These are phyloP conservation scores for Gila orcuttii DNA, from an alignment of 2,113 vertebrate species.

Conservation along the genomic window DNA sequence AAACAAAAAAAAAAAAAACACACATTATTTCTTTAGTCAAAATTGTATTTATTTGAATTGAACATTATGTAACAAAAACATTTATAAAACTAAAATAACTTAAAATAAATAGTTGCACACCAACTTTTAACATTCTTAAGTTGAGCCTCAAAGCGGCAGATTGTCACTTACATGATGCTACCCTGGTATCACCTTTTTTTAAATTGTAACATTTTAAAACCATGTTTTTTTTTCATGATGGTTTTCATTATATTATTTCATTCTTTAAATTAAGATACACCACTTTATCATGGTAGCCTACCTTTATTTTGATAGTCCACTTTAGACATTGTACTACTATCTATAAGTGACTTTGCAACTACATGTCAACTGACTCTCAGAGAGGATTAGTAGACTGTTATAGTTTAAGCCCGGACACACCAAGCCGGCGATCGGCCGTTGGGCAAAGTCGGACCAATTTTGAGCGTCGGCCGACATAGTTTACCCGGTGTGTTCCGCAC, in stretches of 20 bases:
- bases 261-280: not conserved
- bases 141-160: not conserved
- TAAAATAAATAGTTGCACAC: conserved; percentile 22
- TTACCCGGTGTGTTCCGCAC: too few relatives aligned
- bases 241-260: not conserved
- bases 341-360: too few relatives aligned
- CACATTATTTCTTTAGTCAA: not conserved
- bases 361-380: too few relatives aligned
- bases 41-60: not conserved
- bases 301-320: too few relatives aligned
- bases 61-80: not conserved
- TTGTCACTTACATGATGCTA: not conserved
- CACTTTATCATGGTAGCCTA: not conserved
- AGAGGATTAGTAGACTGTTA: too few relatives aligned
- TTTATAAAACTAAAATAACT: not conserved
- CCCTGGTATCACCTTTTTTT: not conserved
- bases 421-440: too few relatives aligned
- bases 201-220: not conserved
- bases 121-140: conserved; percentile 3
- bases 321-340: too few relatives aligned
- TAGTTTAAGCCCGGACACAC: too few relatives aligned
- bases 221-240: conserved; percentile 1
- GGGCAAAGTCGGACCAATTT: too few relatives aligned
- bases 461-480: too few relatives aligned
- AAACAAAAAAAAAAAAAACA: not conserved